Percentiles rank a stretch among this genome's conserved stretches.
phyloP scores from a whole-genome alignment of 1,140 invertebrate genomes.

The Popillia japonica region DNA sequence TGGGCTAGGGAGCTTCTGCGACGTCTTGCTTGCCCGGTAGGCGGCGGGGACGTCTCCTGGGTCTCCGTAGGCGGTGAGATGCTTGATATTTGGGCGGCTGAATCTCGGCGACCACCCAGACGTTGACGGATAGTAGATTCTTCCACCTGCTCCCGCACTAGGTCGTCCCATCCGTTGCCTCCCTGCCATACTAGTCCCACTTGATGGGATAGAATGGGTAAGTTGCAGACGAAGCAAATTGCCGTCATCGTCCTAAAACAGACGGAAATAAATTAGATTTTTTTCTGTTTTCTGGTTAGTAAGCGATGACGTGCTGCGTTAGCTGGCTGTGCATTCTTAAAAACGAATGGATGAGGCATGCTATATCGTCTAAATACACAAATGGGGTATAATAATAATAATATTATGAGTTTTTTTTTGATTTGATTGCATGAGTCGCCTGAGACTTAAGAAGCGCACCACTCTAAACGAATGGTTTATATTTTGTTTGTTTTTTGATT shows the following conservation, averaged over 20 bases:
- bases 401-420: neutral
- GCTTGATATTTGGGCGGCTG: constrained; percentile 85
- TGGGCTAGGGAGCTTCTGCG: constrained; percentile 85
- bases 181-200: constrained; percentile 92
- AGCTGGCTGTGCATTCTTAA: constrained; percentile 36
- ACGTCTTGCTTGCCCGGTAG: constrained; percentile 66
- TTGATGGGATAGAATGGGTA: constrained; percentile 92
- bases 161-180: constrained; percentile 91
- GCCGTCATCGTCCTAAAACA: constrained; percentile 85
- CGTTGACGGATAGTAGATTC: constrained; percentile 83
- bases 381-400: neutral
- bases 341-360: constrained; percentile 19
- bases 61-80: constrained; percentile 80
- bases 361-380: neutral
- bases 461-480: neutral
- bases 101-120: constrained; percentile 82
- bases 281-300: too few relatives aligned
- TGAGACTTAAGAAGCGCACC: constrained; percentile 9
- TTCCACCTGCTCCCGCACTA: constrained; percentile 79
- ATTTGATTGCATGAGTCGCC: constrained; percentile 15
- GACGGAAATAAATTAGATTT: constrained; percentile 40
- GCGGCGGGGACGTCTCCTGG: constrained; percentile 70
- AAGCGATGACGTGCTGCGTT: constrained; percentile 28
- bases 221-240: constrained; percentile 94
- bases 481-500: neutral